Conservation (phyloP, 92 coral and sea anemone species). For the Epizoanthus stellaris region DNA sequence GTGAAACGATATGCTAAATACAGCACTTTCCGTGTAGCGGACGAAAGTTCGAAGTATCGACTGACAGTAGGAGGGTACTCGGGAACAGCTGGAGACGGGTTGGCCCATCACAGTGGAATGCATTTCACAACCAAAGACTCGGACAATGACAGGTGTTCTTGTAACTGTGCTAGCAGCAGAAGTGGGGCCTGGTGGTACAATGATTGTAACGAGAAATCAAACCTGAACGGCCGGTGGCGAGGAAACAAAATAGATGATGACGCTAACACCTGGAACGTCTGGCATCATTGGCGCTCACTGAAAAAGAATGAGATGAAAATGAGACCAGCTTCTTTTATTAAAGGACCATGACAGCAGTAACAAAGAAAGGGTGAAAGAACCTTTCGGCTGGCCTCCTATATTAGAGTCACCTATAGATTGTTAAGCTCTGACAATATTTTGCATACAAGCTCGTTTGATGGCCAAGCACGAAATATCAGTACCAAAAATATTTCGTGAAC, state of each 20-base stretch:
- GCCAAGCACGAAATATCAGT: no score
- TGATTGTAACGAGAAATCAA: slow-evolving; percentile 18
- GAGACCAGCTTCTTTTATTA: slow-evolving; percentile 6
- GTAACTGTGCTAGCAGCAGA: background rate
- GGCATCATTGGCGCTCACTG: background rate
- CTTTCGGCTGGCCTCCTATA: no score
- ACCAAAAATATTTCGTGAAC: no score
- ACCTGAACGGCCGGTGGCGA: slow-evolving; percentile 6
- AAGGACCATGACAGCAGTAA: background rate
- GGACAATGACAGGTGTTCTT: slow-evolving; percentile 4
- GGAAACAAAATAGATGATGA: background rate
- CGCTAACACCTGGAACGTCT: slow-evolving; percentile 11
- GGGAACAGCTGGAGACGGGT: background rate
- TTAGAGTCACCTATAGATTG: no score
- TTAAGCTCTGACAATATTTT: no score
- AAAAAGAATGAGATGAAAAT: slow-evolving; percentile 24
- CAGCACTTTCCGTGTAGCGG: slow-evolving; percentile 7
- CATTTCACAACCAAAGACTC: background rate
- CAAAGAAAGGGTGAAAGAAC: background rate
- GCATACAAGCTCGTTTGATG: no score
- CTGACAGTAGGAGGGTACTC: slow-evolving; percentile 14
- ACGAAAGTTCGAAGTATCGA: background rate
- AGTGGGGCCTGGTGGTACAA: slow-evolving; percentile 21
- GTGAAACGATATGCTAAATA: background rate
- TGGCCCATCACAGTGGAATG: slow-evolving; percentile 24